Evolutionary conservation across 2,888 invertebrate genomes (phyloP).

Genomic region (Drosophila acutilabella): DNA sequence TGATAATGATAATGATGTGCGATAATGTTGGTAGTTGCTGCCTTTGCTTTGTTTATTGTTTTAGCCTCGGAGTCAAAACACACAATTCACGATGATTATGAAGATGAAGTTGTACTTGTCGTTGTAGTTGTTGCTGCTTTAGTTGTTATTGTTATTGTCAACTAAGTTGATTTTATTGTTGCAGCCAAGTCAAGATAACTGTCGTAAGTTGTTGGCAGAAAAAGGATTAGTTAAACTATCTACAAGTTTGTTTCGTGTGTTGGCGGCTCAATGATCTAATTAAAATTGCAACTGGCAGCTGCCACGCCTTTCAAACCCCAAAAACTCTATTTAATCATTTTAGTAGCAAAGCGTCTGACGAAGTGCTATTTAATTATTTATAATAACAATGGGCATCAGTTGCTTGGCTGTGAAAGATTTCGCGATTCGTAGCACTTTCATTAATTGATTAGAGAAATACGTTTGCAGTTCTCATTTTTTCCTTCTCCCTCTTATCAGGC

Average conservation of each 20-base stretch:
- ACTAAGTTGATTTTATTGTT: conserved; percentile 35
- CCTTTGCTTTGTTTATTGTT: conserved; percentile 63
- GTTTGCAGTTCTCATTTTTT: conserved; percentile 33
- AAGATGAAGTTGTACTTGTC: conserved; percentile 12
- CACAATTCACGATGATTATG: conserved; percentile 36
- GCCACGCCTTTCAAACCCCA: conserved; percentile 18
- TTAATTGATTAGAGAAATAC: conserved; percentile 68
- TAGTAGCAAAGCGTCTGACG: conserved; percentile 8
- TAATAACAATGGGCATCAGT: conserved; percentile 23
- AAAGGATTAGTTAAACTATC: conserved; percentile 56
- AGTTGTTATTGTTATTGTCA: conserved; percentile 19
- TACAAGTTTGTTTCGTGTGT: conserved; percentile 1
- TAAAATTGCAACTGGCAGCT: conserved; percentile 55
- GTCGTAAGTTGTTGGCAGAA: conserved; percentile 41
- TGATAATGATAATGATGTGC: conserved; percentile 80
- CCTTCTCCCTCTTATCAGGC: neutral
- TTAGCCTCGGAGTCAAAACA: conserved; percentile 42
- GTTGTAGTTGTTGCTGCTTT: conserved; percentile 4
- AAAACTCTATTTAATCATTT: conserved; percentile 32
- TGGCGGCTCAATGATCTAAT: conserved; percentile 42
- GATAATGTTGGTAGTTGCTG: conserved; percentile 71
- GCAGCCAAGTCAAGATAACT: conserved; percentile 48
- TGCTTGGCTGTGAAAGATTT: conserved; percentile 34
- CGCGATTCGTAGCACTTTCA: conserved; percentile 37
- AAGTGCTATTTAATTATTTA: conserved; percentile 61